Conservation (phyloP, 2,888 invertebrate genomes). For the Helobdella robusta region DNA sequence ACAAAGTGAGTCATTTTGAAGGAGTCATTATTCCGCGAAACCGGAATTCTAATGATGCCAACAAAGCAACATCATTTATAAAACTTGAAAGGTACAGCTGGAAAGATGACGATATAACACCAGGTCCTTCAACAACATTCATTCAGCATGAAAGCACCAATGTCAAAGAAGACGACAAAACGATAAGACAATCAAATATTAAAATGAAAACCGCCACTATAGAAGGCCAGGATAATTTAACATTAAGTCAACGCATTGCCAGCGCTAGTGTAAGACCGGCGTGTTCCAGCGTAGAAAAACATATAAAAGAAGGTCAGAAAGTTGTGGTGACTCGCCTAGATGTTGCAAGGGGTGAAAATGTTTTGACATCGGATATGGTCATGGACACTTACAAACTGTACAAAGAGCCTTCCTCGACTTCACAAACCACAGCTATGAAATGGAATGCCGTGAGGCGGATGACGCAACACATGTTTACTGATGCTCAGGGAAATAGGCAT, state of each 20-base stretch:
- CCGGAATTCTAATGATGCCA: not conserved
- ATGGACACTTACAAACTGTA: conserved; percentile 5
- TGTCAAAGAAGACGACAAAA: conserved; percentile 5
- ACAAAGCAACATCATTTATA: not conserved
- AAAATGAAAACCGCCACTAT: conserved; percentile 6
- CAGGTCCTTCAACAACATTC: not conserved
- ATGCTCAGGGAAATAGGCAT: conserved; percentile 1
- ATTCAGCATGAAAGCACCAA: conserved; percentile 8
- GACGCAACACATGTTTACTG: conserved; percentile 19
- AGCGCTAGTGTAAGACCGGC: not conserved
- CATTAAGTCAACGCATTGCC: not conserved
- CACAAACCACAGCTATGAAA: not conserved
- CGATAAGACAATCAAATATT: not conserved
- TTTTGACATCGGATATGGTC: not conserved
- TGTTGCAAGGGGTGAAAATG: not conserved
- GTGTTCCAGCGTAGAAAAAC: not conserved
- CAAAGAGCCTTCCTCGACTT: conserved; percentile 8
- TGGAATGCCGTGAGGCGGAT: conserved; percentile 17
- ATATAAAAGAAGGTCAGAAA: not conserved
- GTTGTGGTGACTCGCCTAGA: not conserved
- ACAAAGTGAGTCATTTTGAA: conserved; percentile 11
- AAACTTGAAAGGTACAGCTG: conserved; percentile 18
- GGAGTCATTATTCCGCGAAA: not conserved
- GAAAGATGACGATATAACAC: conserved; percentile 3
- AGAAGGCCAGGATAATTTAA: not conserved